A percentile compares a stretch with the other conserved stretches of the same genome.
Conservation (phyloP, 2,888 invertebrate species). For the Crossocerus cetratus region DNA sequence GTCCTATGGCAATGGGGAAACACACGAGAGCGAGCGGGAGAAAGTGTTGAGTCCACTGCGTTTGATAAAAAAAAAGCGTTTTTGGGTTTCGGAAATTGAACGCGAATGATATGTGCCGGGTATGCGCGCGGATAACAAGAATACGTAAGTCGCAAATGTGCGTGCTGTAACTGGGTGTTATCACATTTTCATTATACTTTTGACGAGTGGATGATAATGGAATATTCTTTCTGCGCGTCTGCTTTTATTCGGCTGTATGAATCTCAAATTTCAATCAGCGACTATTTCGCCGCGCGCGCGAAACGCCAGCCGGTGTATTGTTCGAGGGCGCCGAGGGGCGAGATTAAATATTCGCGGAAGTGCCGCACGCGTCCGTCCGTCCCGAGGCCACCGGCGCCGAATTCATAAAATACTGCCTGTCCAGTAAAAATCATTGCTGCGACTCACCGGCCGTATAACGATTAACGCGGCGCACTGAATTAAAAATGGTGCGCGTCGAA, state of each 20-base stretch:
- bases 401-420: constrained; percentile 57
- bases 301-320: constrained; percentile 6
- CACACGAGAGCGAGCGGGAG: neutral
- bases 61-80: neutral
- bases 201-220: neutral
- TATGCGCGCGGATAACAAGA: too few species aligned
- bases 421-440: constrained; percentile 62
- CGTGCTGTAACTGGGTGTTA: too few species aligned
- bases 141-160: too few species aligned
- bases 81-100: neutral
- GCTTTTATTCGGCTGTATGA: constrained; percentile 23
- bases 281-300: constrained; percentile 19
- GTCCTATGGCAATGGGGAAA: constrained; percentile 6
- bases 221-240: neutral
- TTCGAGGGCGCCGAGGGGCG: neutral
- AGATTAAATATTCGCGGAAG: constrained; percentile 44
- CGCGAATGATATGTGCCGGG: too few species aligned
- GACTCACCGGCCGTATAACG: constrained; percentile 47
- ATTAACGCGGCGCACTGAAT: constrained; percentile 39
- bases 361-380: constrained; percentile 7
- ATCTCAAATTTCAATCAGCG: constrained; percentile 51
- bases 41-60: neutral
- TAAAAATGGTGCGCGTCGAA: constrained; percentile 32
- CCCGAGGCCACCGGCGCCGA: constrained; percentile 37
- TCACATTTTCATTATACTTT: constrained; percentile 8